A percentile compares a stretch with the other conserved stretches of the same genome.
phyloP scores from a whole-genome alignment of 1,140 invertebrate species.

The Drosophila parvula region DNA sequence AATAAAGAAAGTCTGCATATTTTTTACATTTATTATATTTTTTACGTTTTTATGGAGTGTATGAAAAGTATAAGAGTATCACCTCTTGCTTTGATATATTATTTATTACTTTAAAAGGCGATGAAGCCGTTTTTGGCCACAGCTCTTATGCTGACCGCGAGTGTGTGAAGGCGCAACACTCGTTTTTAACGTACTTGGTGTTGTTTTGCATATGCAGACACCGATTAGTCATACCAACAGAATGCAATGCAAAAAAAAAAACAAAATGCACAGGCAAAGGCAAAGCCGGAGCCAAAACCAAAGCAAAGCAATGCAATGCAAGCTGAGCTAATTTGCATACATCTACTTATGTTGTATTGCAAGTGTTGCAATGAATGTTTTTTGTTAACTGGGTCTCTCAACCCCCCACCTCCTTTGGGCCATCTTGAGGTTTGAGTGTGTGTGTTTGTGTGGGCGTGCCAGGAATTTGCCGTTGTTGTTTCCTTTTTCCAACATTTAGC shows the following conservation, averaged over 20 bases:
- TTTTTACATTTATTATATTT: background rate
- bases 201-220: constrained; percentile 44
- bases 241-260: constrained; percentile 50
- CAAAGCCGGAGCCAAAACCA: constrained; percentile 39
- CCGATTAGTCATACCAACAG: constrained; percentile 75
- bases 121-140: background rate
- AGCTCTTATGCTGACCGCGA: constrained; percentile 2
- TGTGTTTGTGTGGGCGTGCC: constrained; percentile 9
- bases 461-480: constrained; percentile 21
- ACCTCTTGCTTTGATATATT: background rate
- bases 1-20: background rate
- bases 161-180: constrained; percentile 6
- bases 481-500: constrained; percentile 21
- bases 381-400: constrained; percentile 57
- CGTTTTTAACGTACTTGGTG: constrained; percentile 15
- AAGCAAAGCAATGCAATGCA: constrained; percentile 34
- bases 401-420: constrained; percentile 10
- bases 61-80: no score
- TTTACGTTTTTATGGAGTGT: background rate
- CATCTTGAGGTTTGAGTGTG: constrained; percentile 3
- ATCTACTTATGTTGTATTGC: constrained; percentile 59
- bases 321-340: constrained; percentile 74
- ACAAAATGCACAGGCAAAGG: constrained; percentile 36
- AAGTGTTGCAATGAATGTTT: constrained; percentile 51
- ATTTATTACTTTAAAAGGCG: background rate